Percentiles rank a stretch among this genome's conserved stretches.
These are phyloP conservation scores for Hesperia comma DNA, from an alignment of 2,888 invertebrate genomes.

Conservation along the genomic window DNA sequence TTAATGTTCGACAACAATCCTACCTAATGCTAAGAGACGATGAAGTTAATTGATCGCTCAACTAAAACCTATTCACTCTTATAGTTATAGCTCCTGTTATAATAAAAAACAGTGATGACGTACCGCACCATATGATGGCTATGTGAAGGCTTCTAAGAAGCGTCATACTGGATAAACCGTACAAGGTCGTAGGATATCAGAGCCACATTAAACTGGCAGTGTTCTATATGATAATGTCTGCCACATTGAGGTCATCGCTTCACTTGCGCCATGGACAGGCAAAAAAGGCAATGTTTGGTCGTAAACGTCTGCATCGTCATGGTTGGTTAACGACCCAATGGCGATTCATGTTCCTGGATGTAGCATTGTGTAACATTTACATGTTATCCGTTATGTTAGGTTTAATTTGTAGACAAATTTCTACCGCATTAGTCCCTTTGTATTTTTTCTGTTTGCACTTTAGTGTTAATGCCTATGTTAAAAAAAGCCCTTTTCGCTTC, in stretches of 20 bases:
- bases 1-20: no score
- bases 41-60: no score
- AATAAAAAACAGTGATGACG: not conserved
- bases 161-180: conserved; percentile 4
- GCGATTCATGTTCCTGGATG: not conserved
- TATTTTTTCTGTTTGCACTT: no score
- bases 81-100: no score
- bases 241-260: conserved; percentile 26
- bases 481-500: no score
- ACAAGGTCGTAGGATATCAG: conserved; percentile 18
- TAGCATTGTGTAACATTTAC: no score
- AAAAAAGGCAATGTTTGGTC: conserved; percentile 20
- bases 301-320: conserved; percentile 12
- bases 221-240: conserved; percentile 16
- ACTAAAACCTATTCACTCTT: no score
- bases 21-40: no score
- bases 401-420: no score
- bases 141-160: conserved; percentile 9
- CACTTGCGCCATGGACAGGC: conserved; percentile 5
- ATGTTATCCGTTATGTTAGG: no score
- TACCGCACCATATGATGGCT: not conserved
- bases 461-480: no score
- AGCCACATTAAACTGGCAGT: not conserved
- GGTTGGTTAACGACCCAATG: conserved; percentile 12
- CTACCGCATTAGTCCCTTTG: no score